A percentile compares a stretch with the other conserved stretches of the same genome.
phyloP scores from a whole-genome alignment of 2,797 vertebrate genomes.

The Enteromius argenteus region DNA sequence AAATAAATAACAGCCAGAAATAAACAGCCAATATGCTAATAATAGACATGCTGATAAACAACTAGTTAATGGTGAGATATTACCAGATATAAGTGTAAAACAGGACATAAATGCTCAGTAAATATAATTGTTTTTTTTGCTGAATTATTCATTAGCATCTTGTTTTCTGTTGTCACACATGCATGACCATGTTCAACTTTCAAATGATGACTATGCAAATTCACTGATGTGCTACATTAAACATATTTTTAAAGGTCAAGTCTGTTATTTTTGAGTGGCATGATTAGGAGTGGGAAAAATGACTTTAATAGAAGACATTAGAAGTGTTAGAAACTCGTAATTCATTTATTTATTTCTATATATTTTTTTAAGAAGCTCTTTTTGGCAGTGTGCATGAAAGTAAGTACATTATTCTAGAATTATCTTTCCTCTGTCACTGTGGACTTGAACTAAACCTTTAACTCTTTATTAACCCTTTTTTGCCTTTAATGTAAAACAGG shows the following conservation, averaged over 20 bases:
- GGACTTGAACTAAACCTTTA: background rate
- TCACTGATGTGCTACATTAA: background rate
- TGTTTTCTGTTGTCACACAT: background rate
- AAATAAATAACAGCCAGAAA: no score
- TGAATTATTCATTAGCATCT: background rate
- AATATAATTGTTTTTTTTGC: background rate
- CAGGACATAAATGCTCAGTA: background rate
- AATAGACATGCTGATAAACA: no score
- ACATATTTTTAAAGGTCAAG: background rate
- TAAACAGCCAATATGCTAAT: no score
- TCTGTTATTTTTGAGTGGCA: background rate
- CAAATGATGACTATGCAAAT: background rate
- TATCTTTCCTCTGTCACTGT: background rate
- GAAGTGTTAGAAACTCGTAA: background rate
- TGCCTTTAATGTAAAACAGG: conserved; percentile 5
- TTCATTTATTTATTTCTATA: no score
- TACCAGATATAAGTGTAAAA: background rate
- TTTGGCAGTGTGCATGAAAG: background rate
- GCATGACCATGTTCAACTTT: background rate
- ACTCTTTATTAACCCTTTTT: background rate
- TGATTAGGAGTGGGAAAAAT: background rate
- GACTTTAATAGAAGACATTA: background rate
- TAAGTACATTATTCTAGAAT: background rate
- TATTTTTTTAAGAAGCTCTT: background rate
- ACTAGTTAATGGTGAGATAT: no score